A percentile compares a stretch with the other conserved stretches of the same genome.
These are phyloP conservation scores for Drosophila dunni DNA, from an alignment of 1,140 invertebrate genomes.

Conservation along the genomic window DNA sequence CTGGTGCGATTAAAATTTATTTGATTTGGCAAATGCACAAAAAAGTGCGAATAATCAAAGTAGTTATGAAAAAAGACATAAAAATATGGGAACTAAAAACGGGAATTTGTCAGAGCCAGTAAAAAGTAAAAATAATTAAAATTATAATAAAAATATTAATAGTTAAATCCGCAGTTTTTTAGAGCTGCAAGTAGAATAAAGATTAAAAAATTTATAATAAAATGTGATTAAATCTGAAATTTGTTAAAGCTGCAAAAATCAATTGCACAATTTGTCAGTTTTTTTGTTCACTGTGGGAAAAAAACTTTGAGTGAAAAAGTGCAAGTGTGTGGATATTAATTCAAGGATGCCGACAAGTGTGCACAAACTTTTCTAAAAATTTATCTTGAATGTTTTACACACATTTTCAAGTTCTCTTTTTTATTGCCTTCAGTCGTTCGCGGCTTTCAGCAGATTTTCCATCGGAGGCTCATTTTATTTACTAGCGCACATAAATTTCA, in stretches of 20 bases:
- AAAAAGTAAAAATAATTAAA: not conserved
- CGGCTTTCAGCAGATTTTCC: constrained; percentile 59
- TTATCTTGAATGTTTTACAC: constrained; percentile 61
- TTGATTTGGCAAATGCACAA: constrained; percentile 12
- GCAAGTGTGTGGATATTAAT: constrained; percentile 32
- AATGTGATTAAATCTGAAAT: not conserved
- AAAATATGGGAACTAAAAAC: not conserved
- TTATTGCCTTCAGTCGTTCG: constrained; percentile 69
- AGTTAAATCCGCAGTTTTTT: too few relatives aligned
- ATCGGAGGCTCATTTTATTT: constrained; percentile 67
- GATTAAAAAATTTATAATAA: not conserved
- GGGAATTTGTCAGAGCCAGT: not conserved
- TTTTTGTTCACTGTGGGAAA: constrained; percentile 1
- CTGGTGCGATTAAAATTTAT: constrained; percentile 43
- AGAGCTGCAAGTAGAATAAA: too few relatives aligned
- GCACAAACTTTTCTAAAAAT: constrained; percentile 32
- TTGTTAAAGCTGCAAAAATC: constrained; percentile 2
- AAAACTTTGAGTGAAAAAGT: constrained; percentile 1
- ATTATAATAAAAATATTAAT: too few relatives aligned
- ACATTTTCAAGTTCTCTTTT: constrained; percentile 52
- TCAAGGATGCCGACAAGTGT: constrained; percentile 24
- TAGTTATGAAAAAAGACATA: constrained; percentile 6
- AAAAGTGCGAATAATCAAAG: constrained; percentile 13
- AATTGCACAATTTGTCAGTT: constrained; percentile 28
- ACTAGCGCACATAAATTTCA: constrained; percentile 73